phyloP scores from a whole-genome alignment of 1,140 invertebrate genomes.

The Reticulitermes speratus region DNA sequence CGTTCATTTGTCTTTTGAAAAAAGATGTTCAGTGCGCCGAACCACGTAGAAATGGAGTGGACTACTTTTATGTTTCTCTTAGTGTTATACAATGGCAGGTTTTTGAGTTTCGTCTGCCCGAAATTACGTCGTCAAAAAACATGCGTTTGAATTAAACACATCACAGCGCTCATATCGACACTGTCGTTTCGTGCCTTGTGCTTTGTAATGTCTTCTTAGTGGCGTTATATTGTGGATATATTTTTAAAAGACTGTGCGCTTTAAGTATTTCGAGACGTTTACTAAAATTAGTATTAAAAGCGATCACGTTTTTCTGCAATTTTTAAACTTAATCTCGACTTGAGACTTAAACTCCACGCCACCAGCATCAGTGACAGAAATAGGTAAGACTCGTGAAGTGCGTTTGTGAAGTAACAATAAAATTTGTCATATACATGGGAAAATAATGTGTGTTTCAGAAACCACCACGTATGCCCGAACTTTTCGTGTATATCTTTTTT shows the following conservation, averaged over 20 bases:
- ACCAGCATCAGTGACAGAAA: neutral
- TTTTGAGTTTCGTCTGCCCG: neutral
- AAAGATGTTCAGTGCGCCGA: neutral
- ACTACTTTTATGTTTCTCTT: neutral
- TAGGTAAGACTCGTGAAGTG: neutral
- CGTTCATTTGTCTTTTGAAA: neutral
- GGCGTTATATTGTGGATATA: no score
- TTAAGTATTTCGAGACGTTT: no score
- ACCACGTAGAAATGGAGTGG: neutral
- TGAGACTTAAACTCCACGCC: neutral
- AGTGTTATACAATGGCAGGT: constrained; percentile 1
- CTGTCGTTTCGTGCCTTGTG: no score
- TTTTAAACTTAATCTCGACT: no score
- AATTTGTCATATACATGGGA: neutral
- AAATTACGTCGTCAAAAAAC: neutral
- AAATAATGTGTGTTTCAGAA: neutral
- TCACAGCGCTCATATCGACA: neutral
- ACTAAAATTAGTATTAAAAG: no score
- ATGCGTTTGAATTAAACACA: neutral
- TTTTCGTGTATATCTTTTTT: neutral
- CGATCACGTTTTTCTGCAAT: no score
- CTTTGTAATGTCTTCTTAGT: no score
- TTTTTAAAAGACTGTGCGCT: no score
- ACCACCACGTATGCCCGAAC: constrained; percentile 16
- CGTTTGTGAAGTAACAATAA: neutral